Base-by-base conservation (phyloP, 2,113 vertebrate genomes). In the Euleptes europaea region DNA sequence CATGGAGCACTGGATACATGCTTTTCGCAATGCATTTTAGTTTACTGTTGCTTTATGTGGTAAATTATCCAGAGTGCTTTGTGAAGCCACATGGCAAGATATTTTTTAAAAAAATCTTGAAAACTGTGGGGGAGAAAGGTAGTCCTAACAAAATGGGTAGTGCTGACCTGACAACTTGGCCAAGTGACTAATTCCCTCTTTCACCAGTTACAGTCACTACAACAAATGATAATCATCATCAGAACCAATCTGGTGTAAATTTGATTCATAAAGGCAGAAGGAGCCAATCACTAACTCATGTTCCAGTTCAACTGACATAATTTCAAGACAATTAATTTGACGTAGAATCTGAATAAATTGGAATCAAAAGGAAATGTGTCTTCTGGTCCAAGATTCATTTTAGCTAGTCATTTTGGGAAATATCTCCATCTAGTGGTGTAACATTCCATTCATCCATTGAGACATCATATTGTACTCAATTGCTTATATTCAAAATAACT, bases 371-470 rank as follows among this genome's bases (percentile, higher is more conserved):
- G 31, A 71, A 38, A 19, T 17, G 40, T 33, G 42, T 23, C 4
- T 10, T 33, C 26, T 38, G 33, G 57, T 57, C 28, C 31, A 49
- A 23, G 33, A 71, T 17, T 31, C 13, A 33, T 67, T 57, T 49
- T 80, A 15, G 38, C 67, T 54, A 57, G 3, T 33, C 12, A 11
- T 15, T 74, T 57, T 73, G n/a, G 19, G 9, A 63, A 74, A 83
- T 51, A 40, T 42, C 80, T 82, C 70, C 81, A 83, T 83, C 81
- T 83, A 73, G 81, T 74, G 81, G 70, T 74, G 9, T n/a, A 60
- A 42, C 26, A 21, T 82, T 70, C 21, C 23, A 4, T 44, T 47
- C 54, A 2, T 54, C 40, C 65, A 17, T 33, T 80, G 28, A 80
- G 31, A 71, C 14, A 10, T 17, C 47, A 57, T 54, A 71, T 40